A percentile compares a stretch with the other conserved stretches of the same genome.
These are phyloP conservation scores for Paratrypauchen microcephalus DNA, from an alignment of 2,797 vertebrate genomes.

Conservation along the genomic window DNA sequence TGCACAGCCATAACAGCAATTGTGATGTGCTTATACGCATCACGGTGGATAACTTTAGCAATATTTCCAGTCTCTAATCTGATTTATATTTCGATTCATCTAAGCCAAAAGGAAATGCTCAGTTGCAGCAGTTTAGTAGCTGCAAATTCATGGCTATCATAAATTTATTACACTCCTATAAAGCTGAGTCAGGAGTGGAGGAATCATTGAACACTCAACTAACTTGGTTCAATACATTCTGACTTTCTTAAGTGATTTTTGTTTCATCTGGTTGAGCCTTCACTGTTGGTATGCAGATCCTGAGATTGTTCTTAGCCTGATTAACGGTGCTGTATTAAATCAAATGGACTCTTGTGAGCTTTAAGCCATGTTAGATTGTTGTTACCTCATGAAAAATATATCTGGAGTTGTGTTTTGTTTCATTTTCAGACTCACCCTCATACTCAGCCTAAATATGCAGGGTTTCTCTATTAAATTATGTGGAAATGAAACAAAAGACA, in stretches of 20 bases:
- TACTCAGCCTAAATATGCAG: no score
- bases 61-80: constrained; percentile 45
- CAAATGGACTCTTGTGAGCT: no score
- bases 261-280: background rate
- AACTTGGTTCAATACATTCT: constrained; percentile 3
- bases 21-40: background rate
- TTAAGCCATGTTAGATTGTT: no score
- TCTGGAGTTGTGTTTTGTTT: no score
- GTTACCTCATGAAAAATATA: no score
- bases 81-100: constrained; percentile 4
- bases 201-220: constrained; percentile 22
- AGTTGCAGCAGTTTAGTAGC: background rate
- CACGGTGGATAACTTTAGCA: constrained; percentile 10
- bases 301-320: no score
- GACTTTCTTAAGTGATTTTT: background rate
- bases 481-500: no score
- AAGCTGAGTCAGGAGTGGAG: constrained; percentile 17
- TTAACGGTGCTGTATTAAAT: no score
- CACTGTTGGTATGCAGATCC: background rate
- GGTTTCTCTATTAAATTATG: no score
- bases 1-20: background rate
- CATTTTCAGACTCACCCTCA: no score
- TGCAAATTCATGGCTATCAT: constrained; percentile 16
- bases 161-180: constrained; percentile 13
- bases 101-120: background rate